phyloP scores from a whole-genome alignment of 2,888 invertebrate species.

The Lobophora halterata region DNA sequence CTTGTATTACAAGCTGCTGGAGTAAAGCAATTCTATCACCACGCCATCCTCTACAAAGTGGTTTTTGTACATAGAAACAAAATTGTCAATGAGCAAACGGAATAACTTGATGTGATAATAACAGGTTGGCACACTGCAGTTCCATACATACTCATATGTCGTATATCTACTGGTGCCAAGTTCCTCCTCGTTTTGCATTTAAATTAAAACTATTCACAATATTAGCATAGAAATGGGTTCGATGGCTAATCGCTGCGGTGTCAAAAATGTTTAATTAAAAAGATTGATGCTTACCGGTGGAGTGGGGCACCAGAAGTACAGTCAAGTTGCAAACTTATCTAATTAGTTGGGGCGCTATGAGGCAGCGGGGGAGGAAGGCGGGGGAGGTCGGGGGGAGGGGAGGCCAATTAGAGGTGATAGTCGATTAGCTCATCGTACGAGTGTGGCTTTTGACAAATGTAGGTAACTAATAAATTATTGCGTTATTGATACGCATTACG shows the following conservation, averaged over 20 bases:
- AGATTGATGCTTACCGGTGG: conserved; percentile 78
- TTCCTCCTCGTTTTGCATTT: conserved; percentile 50
- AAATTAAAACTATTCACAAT: conserved; percentile 60
- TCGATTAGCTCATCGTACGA: conserved; percentile 80
- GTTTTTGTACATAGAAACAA: conserved; percentile 1
- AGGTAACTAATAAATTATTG: conserved; percentile 68
- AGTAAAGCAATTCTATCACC: no score
- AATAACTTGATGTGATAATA: conserved; percentile 14
- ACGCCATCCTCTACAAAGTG: no score
- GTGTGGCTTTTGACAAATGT: conserved; percentile 78
- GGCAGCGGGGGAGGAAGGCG: conserved; percentile 25
- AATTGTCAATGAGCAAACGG: conserved; percentile 13
- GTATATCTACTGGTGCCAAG: conserved; percentile 14
- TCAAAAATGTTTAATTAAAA: conserved; percentile 81
- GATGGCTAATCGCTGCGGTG: conserved; percentile 76
- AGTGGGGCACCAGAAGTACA: conserved; percentile 76
- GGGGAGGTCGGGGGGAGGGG: conserved; percentile 37
- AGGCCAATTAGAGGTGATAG: conserved; percentile 80
- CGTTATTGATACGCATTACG: conserved; percentile 64
- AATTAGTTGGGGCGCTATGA: conserved; percentile 68
- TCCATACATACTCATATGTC: conserved; percentile 16
- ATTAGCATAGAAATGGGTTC: conserved; percentile 71
- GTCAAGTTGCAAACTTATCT: conserved; percentile 80
- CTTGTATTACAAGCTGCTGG: no score
- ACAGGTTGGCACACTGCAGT: conserved; percentile 17